These are phyloP conservation scores for Eupithecia dodoneata DNA, from an alignment of 2,888 invertebrate genomes.

Conservation along the genomic window DNA sequence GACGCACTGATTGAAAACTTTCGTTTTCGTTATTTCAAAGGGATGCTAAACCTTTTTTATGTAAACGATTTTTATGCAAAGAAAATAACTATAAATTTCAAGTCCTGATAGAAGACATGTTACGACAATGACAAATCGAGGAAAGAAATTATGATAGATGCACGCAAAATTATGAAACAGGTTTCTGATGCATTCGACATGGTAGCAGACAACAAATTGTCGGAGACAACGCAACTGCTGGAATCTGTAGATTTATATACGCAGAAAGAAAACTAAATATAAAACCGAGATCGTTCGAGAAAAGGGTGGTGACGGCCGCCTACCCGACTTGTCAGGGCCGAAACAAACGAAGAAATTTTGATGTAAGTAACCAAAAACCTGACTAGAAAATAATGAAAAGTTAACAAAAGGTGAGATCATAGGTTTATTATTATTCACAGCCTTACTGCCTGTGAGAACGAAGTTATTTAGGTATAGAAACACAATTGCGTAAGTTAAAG, in stretches of 20 bases:
- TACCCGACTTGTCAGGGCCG: too few species aligned
- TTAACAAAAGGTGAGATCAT: neutral
- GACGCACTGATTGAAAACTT: too few species aligned
- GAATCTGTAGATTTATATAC: slow-evolving; percentile 15
- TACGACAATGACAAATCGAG: slow-evolving; percentile 28
- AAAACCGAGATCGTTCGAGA: neutral
- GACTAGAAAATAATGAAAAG: neutral
- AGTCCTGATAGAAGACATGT: slow-evolving; percentile 16
- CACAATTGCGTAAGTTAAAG: slow-evolving; percentile 49
- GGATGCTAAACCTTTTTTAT: slow-evolving; percentile 7
- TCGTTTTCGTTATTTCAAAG: neutral
- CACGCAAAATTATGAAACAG: slow-evolving; percentile 38
- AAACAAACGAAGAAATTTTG: neutral
- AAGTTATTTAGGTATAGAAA: slow-evolving; percentile 20
- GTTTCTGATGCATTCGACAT: slow-evolving; percentile 36
- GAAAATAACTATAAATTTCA: neutral
- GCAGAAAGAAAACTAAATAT: slow-evolving; percentile 9
- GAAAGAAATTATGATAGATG: slow-evolving; percentile 42
- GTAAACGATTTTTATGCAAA: neutral
- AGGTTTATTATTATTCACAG: neutral
- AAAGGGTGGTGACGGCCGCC: too few species aligned
- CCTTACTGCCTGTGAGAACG: slow-evolving; percentile 14
- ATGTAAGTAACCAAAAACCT: neutral
- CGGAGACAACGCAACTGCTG: slow-evolving; percentile 38
- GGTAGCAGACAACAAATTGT: slow-evolving; percentile 38